Evolutionary conservation across 2,888 invertebrate genomes (phyloP), one percentile per base, ranked within the genome.

Genomic region (Metacarcinus magister): DNA sequence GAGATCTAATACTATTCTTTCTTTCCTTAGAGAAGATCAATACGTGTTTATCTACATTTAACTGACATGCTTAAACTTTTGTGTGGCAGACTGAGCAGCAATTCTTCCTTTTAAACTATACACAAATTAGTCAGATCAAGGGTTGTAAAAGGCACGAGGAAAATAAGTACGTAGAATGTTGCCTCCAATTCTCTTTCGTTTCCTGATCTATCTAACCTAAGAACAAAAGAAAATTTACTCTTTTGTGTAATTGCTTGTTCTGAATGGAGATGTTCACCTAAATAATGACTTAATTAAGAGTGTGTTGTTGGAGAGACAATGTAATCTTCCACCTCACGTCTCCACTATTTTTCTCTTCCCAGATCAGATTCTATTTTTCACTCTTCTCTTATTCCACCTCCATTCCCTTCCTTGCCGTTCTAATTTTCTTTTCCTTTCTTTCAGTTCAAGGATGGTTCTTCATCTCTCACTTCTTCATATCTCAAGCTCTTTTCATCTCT

Each of bases 341-440:
- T 39, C 44, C 43, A 7, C 5, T 91, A 44, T 23, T 46, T 91
- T 44, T 44, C 43, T 39, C 90, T 90, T 75, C 75, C n/a, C 28
- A 7, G 75, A 75, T 75, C 75, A 75, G 75, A 28, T 75, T 28
- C 75, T 75, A 28, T 75, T 75, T 75, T n/a, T 75, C 13, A n/a
- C 90, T 43, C 43, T 39, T 28, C 44, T n/a, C 43, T 90, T 39
- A 19, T 23, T 19, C 43, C 90, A 43, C 43, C n/a, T 44, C 89
- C 90, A 44, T 90, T 89, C 16, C 44, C 90, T 90, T 13, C 90
- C 8, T 44, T 16, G 3, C 23, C 43, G 8, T 19, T 90, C 90
- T 16, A 90, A 23, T 90, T 90, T 90, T 44, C 92, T 91, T 89
- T 89, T 7, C 39, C n/a, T 48, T 89, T 89, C 43, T 89, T 7